Base-by-base conservation (phyloP, 1,140 invertebrate genomes). In the Oreohelix idahoensis region DNA sequence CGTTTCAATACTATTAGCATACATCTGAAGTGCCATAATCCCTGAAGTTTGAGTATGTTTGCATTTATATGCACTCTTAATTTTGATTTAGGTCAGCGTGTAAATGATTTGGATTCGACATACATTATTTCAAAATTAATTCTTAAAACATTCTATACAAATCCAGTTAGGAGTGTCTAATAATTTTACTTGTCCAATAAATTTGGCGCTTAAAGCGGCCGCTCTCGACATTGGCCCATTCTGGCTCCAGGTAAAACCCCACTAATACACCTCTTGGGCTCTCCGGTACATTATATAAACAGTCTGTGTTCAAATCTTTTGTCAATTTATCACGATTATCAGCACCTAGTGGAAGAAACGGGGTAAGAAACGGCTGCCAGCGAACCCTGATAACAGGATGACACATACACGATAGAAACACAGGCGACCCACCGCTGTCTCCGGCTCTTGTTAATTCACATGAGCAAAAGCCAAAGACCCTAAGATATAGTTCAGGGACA, bases 141-240 rank as follows among this genome's bases (percentile, higher is more conserved):
- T 32, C 29, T 35, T 5, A 66, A 66, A 29, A 66, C 29, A 35
- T 66, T 66, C 63, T 5, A 32, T 32, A 32, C 17, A 66, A 66
- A 66, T 66, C 63, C 63, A 66, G n/a, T 66, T 66, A 66, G 63
- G n/a, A 66, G 29, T 32, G 29, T 66, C 63, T 66, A 32, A 66
- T 32, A 58, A 10, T 4, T 66, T 66, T 66, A 35, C 63, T 13
- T 5, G 29, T 66, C n/a, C 63, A 66, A 66, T 32, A 66, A 66
- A 32, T 66, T 58, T 58, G 26, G 29, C 29, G 1, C 29, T 32
- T 32, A 66, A 66, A 66, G 8, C 63, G 63, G 17, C 63, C 8
- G 20, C 63, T 66, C 29, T 66, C n/a, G 20, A 29, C 29, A 32
- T 13, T 66, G 63, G 63, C 17, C 53, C 29, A 10, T 35, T 29